Evolutionary conservation across 2,888 invertebrate species (phyloP).

Genomic region (Diabrotica balteata): DNA sequence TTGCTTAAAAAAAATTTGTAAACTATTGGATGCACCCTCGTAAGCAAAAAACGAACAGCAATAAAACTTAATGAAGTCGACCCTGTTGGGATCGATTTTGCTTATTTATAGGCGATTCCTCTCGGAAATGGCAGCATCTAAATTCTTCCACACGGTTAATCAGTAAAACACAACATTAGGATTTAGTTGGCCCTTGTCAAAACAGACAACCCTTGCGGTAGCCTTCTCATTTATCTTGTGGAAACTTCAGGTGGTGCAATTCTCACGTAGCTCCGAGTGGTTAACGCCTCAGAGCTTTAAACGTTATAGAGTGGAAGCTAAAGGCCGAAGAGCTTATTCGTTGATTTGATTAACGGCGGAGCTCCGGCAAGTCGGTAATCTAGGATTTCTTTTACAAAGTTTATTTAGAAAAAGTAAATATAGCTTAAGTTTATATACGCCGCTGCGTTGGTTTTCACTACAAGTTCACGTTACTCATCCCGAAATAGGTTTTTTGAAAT

Average conservation of each 20-base stretch:
- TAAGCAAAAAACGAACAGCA: not conserved
- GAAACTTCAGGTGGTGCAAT: conserved; percentile 41
- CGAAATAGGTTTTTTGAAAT: too few relatives aligned
- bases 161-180: conserved; percentile 37
- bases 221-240: conserved; percentile 40
- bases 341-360: conserved; percentile 29
- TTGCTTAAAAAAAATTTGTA: not conserved
- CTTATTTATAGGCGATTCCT: conserved; percentile 19
- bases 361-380: conserved; percentile 16
- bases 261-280: conserved; percentile 35
- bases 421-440: too few relatives aligned
- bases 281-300: conserved; percentile 30
- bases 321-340: conserved; percentile 26
- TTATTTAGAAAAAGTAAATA: conserved; percentile 3
- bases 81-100: conserved; percentile 20
- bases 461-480: too few relatives aligned
- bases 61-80: conserved; percentile 23
- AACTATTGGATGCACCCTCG: not conserved
- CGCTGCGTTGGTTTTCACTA: too few relatives aligned
- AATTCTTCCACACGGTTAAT: conserved; percentile 34
- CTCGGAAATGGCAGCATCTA: conserved; percentile 19
- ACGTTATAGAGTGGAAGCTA: conserved; percentile 26
- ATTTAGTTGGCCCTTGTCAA: conserved; percentile 38
- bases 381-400: conserved; percentile 16
- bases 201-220: conserved; percentile 38